Base-by-base conservation (phyloP, 1,140 invertebrate genomes). In the Cyclargus thomasi region DNA sequence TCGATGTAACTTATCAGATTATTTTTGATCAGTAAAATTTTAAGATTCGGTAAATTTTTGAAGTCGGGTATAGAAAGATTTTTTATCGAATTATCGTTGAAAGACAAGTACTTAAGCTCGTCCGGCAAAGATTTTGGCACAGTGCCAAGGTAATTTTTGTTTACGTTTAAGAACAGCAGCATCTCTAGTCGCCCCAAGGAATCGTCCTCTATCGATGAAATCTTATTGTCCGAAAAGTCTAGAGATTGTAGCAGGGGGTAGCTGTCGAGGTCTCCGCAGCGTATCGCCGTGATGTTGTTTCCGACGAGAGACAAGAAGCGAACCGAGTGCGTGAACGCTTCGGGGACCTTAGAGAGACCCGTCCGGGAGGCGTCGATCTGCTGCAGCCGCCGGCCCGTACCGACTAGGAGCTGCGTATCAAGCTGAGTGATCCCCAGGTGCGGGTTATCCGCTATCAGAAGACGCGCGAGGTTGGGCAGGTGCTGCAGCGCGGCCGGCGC, bases 191-290 rank as follows among this genome's bases (percentile, higher is more conserved):
- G 92, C 0, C 96, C 96, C 22, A 98, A 88, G 0, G 97, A 96
- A 75, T 97, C 96, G 36, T 98, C 96, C 85, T 97, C 97, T 6
- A 99, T 93, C 2, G 93, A 90, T 53, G 87, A 88, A 23, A 99
- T 92, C 68, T 92, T 91, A 79, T 98, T 98, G 64, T 95, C 92
- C 21, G 95, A 95, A 36, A 98, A 92, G 77, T 97, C 95, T 22
- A 99, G 83, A 23, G 95, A 91, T 70, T 95, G 94, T 10, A 98
- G 83, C 17, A 97, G 86, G 0, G 97, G 97, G 82, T 97, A 98
- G 71, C 96, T 97, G 77, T 97, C 96, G 67, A 99, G 92, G 76
- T 97, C 96, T n/a, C 96, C 96, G 74, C 95, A 94, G 53, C 93
- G 92, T 17, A 98, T 94, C 0, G 92, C 90, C 63, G 91, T 93